Evolutionary conservation across 1,140 invertebrate species (phyloP).

Genomic region (Xylocopa sonorina): DNA sequence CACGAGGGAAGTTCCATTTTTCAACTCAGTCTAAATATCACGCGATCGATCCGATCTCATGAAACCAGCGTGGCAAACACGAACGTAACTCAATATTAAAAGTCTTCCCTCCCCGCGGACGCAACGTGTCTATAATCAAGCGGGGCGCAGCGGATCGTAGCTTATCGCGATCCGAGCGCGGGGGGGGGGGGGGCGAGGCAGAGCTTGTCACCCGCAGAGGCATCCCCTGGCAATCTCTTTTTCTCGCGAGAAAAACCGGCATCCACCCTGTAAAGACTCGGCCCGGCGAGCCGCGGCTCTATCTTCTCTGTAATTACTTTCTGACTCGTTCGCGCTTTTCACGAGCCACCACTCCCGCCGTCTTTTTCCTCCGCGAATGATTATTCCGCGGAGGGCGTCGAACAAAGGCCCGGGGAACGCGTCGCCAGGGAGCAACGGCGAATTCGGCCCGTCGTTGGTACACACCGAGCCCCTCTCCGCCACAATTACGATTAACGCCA

Average conservation of each 20-base stretch:
- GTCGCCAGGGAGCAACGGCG: neutral
- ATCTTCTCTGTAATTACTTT: conserved; percentile 52
- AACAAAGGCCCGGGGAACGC: conserved; percentile 32
- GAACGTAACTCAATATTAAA: no score
- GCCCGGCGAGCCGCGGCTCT: conserved; percentile 27
- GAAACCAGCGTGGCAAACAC: no score
- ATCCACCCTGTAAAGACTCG: conserved; percentile 22
- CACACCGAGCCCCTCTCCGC: neutral
- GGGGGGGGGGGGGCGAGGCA: neutral
- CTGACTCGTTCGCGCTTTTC: conserved; percentile 46
- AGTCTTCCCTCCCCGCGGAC: no score
- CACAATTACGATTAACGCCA: conserved; percentile 26
- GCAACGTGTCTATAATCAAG: no score
- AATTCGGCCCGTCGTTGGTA: conserved; percentile 13
- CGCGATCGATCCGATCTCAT: no score
- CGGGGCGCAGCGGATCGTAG: neutral
- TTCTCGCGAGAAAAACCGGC: neutral
- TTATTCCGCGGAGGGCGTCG: conserved; percentile 1
- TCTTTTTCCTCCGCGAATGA: conserved; percentile 31
- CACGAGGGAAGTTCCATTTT: no score
- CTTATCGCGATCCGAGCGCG: neutral
- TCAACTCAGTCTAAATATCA: no score
- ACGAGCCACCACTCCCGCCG: conserved; percentile 16
- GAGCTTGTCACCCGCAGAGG: conserved; percentile 40
- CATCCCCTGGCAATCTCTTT: conserved; percentile 27